Evolutionary conservation across 2,113 vertebrate genomes (phyloP), one percentile per base, ranked within the genome.

Genomic region (Piprites chloris): DNA sequence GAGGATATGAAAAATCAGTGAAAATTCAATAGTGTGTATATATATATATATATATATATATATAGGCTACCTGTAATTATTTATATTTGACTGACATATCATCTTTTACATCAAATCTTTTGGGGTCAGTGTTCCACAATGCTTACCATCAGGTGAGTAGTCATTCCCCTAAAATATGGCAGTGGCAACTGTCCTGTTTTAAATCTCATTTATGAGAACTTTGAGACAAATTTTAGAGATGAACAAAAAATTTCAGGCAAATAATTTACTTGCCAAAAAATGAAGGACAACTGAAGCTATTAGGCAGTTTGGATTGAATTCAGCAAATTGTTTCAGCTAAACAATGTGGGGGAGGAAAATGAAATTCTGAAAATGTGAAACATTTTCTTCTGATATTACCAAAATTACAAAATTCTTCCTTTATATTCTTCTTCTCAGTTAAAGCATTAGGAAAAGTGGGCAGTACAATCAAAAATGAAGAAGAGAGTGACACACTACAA

Each of bases 281-380:
- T 69, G 69, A 86, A 95, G 89, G 74, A 95, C 1, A 33, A 85
- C 62, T 85, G 66, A 95, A 95, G 49, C 22, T 87, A 42, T 93
- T 87, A 49, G 71, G 68, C 86, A 87, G 46, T 79, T 87, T 97
- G 94, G 95, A 93, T 15, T 89, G 20, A 82, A 76, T 85, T 93
- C 89, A 96, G 77, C 41, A 89, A 91, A 95, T 91, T 93, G 89
- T 96, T 93, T 95, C 80, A 89, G 87, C 74, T 73, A 89, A 95
- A 95, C 77, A 92, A 91, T 89, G 89, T 1, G 81, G 89, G 65
- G 94, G 94, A 96, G 84, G 93, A 91, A 90, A 68, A 65, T 24
- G 52, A 93, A 97, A 97, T 96, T 96, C 71, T 92, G 91, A 97
- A 96, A 97, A 96, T 96, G 94, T 76, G 80, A 95, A 96, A 89